Conservation (phyloP, 2,888 invertebrate species). For the Leptopilina myrica region DNA sequence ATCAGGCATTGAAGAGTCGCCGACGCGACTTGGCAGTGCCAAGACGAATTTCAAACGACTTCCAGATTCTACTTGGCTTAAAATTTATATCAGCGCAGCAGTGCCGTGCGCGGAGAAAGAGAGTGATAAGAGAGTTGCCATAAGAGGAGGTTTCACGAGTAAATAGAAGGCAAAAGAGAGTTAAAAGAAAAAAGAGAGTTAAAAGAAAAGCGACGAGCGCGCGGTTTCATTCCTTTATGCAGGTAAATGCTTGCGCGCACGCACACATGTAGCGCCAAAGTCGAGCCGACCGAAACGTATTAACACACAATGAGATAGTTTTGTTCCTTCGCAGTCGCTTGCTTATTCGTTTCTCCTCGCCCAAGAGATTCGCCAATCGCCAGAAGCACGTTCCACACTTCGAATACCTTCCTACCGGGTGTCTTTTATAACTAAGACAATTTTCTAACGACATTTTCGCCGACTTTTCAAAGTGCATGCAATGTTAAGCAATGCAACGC, state of each 20-base stretch:
- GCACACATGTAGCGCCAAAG: conserved; percentile 58
- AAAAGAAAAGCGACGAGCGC: conserved; percentile 42
- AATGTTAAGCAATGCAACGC: too few species aligned
- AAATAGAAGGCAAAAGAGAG: conserved; percentile 49
- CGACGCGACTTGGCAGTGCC: conserved; percentile 17
- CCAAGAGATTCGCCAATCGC: conserved; percentile 56
- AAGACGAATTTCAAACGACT: conserved; percentile 43
- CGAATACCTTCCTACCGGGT: conserved; percentile 64
- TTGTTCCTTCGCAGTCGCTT: conserved; percentile 69
- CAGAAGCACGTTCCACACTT: conserved; percentile 66
- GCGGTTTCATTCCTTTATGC: conserved; percentile 53
- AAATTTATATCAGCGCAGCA: conserved; percentile 47
- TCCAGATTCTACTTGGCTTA: conserved; percentile 47
- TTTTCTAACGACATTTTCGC: not conserved
- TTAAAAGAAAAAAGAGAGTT: conserved; percentile 43
- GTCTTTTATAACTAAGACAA: conserved; percentile 47
- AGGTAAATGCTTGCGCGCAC: conserved; percentile 47
- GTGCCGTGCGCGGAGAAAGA: conserved; percentile 37
- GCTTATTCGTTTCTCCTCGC: conserved; percentile 63
- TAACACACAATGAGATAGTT: conserved; percentile 78
- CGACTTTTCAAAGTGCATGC: not conserved
- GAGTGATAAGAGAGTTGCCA: conserved; percentile 57
- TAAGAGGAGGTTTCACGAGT: conserved; percentile 53
- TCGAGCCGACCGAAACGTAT: conserved; percentile 70
- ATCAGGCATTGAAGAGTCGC: conserved; percentile 22